Evolutionary conservation across 2,888 invertebrate species (phyloP), one percentile per base, ranked within the genome.

Genomic region (Ischnura elegans): DNA sequence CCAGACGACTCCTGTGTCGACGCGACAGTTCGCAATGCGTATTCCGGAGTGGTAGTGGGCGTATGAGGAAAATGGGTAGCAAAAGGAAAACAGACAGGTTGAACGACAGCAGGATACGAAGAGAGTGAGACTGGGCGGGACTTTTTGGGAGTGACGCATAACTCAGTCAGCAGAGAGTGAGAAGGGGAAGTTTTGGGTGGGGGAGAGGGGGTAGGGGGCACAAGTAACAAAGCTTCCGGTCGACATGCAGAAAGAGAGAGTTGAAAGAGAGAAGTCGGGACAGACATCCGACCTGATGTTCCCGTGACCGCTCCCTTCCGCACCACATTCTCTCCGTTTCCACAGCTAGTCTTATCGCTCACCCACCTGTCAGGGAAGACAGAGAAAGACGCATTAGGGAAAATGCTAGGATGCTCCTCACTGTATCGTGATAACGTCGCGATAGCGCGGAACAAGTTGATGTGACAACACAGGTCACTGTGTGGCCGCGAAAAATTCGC

Each of bases 311-410:
- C 16, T 36, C 29, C 76, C 76, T 76, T 36, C 2, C 29, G 36
- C 61, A 3, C 61, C 61, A 0, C n/a, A 61, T 4, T 8, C 19
- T n/a, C 61, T 13, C 43, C 13, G 42, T 4, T 8, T 6, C 8
- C 61, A 6, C 43, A 16, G 42, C 51, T 51, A 19, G 46, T 25
- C 21, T 86, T 86, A 86, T 86, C 86, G 86, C 45, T 29, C 86
- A 43, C 86, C 45, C 25, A 86, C 86, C 86, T 86, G 86, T 86
- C 86, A 45, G 46, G 86, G 46, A 46, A 86, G 86, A 86, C 45
- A 36, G 13, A 21, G n/a, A 76, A 36, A n/a, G n/a, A 61, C 25
- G n/a, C 61, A 76, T 76, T 76, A 76, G 76, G 36, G 36, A 25
- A 13, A 46, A 25, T n/a, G n/a, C 21, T n/a, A n/a, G 86, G 86